phyloP scores from a whole-genome alignment of 1,140 invertebrate species.

The Drosophila seguyi region DNA sequence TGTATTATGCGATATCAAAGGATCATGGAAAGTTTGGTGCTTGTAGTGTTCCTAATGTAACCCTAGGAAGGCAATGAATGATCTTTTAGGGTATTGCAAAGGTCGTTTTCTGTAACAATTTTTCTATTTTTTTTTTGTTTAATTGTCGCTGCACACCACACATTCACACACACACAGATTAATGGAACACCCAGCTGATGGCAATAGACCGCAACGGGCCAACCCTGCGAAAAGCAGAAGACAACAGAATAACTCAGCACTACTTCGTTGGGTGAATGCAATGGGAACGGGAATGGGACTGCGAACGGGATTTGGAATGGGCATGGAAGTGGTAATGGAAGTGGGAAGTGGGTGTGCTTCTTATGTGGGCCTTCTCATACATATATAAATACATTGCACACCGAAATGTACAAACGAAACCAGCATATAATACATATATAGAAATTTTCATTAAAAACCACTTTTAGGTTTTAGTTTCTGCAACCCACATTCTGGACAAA shows the following conservation, averaged over 20 bases:
- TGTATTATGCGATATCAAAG: neutral
- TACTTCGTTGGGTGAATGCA: conserved; percentile 11
- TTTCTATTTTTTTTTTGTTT: conserved; percentile 39
- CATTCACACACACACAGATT: conserved; percentile 27
- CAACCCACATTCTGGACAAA: conserved; percentile 68
- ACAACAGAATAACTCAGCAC: conserved; percentile 22
- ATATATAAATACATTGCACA: conserved; percentile 4
- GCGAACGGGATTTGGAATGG: conserved; percentile 36
- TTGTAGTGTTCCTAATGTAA: neutral
- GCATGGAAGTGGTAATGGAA: conserved; percentile 38
- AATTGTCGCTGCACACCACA: conserved; percentile 69
- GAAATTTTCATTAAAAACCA: conserved; percentile 78
- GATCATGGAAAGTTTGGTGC: conserved; percentile 1
- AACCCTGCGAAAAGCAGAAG: conserved; percentile 69
- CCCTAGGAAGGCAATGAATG: neutral
- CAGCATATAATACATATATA: conserved; percentile 33
- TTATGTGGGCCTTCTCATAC: conserved; percentile 26
- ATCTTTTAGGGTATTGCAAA: conserved; percentile 3
- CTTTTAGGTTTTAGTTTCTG: conserved; percentile 72
- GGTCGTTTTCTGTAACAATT: neutral
- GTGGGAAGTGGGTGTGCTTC: conserved; percentile 44
- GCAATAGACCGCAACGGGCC: conserved; percentile 74
- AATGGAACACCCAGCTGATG: conserved; percentile 56
- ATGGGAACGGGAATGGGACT: conserved; percentile 25
- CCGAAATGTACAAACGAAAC: conserved; percentile 15